phyloP scores from a whole-genome alignment of 2,888 invertebrate genomes.

The Quadroppia sp. region DNA sequence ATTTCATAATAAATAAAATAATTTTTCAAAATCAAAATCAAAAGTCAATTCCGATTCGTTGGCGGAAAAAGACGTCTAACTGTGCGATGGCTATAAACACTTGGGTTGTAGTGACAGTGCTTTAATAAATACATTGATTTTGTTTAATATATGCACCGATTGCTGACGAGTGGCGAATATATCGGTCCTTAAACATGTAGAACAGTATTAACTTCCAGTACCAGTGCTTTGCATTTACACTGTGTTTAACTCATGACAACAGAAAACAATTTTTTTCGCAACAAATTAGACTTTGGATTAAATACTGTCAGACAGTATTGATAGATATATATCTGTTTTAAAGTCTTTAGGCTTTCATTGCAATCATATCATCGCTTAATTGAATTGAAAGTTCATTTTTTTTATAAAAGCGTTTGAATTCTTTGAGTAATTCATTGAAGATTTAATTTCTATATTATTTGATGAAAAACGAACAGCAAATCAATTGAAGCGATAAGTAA shows the following conservation, averaged over 20 bases:
- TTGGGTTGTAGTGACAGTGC: neutral
- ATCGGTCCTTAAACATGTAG: no score
- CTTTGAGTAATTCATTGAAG: neutral
- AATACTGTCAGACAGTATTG: neutral
- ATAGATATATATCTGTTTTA: neutral
- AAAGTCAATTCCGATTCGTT: conserved; percentile 17
- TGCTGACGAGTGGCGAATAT: neutral
- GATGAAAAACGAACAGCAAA: neutral
- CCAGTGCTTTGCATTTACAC: neutral
- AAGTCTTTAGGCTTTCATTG: neutral
- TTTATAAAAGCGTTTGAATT: neutral
- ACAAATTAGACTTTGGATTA: conserved; percentile 15
- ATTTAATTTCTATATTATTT: neutral
- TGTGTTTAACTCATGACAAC: conserved; percentile 11
- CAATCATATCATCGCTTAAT: no score
- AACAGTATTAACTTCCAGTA: no score
- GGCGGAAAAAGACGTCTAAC: neutral
- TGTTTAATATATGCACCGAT: conserved; percentile 33
- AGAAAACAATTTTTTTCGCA: conserved; percentile 26
- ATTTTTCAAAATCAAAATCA: neutral
- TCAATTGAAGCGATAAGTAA: neutral
- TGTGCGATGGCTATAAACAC: neutral
- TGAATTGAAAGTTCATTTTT: no score
- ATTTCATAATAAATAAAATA: conserved; percentile 14
- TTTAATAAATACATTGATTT: conserved; percentile 29